phyloP scores from a whole-genome alignment of 2,888 invertebrate genomes.

The Adineta ricciae region DNA sequence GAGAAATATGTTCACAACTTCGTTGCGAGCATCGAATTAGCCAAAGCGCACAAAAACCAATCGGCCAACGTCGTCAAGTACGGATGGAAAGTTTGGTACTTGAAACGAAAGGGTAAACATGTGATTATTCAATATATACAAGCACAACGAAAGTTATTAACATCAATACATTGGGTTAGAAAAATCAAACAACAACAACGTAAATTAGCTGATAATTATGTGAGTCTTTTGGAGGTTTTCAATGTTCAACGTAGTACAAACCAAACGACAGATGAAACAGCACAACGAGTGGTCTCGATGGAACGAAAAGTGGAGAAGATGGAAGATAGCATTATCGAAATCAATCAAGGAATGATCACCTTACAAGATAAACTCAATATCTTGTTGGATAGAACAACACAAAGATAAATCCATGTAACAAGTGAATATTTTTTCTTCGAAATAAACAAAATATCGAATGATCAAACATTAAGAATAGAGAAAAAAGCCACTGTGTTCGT shows the following conservation, averaged over 20 bases:
- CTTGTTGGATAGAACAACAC: neutral
- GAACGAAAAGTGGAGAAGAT: neutral
- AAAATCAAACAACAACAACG: conserved; percentile 46
- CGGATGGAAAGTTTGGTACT: conserved; percentile 29
- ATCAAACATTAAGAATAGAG: no score
- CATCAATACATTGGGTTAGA: conserved; percentile 45
- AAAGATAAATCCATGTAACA: neutral
- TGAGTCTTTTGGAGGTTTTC: conserved; percentile 40
- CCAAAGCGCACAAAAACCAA: conserved; percentile 40
- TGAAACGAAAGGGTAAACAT: neutral
- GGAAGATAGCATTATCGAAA: neutral
- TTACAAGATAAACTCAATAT: conserved; percentile 6
- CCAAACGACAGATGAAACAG: neutral
- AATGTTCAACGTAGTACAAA: neutral
- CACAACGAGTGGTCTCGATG: neutral
- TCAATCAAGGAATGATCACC: neutral
- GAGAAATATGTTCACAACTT: conserved; percentile 50
- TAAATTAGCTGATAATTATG: conserved; percentile 40
- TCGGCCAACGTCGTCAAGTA: conserved; percentile 32
- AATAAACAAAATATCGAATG: no score
- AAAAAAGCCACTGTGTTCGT: no score
- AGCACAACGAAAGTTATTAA: conserved; percentile 42
- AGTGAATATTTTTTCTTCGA: no score
- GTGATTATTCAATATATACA: neutral
- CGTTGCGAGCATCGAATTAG: conserved; percentile 46